Evolutionary conservation across 2,888 invertebrate species (phyloP).

Genomic region (Cryptophagus acutangulus): DNA sequence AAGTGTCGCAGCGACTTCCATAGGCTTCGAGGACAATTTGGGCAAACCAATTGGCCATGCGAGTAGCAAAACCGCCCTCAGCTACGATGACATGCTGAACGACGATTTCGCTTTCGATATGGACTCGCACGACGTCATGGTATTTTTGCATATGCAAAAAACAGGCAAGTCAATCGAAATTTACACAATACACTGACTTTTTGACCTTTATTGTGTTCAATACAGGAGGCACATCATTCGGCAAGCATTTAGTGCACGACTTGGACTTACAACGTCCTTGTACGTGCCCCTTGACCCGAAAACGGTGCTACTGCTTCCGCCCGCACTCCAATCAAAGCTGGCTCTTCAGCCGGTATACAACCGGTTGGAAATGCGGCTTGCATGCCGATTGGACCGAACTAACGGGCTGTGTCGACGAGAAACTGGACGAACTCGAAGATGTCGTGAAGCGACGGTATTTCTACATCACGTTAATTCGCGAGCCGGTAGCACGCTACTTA

Average conservation of each 20-base stretch:
- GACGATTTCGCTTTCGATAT: conserved; percentile 86
- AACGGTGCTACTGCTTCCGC: conserved; percentile 87
- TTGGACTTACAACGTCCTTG: conserved; percentile 90
- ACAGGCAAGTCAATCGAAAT: conserved; percentile 57
- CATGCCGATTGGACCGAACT: conserved; percentile 99
- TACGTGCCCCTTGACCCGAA: conserved; percentile 82
- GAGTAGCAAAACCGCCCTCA: conserved; percentile 62
- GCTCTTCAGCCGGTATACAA: conserved; percentile 96
- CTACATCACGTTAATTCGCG: conserved; percentile 91
- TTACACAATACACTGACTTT: neutral
- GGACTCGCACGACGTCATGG: conserved; percentile 93
- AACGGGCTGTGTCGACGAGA: conserved; percentile 84
- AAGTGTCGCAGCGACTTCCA: conserved; percentile 47
- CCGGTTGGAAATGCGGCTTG: conserved; percentile 96
- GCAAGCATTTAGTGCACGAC: conserved; percentile 92
- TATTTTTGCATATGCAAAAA: conserved; percentile 97
- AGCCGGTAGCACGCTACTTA: conserved; percentile 88
- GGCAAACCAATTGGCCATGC: conserved; percentile 42
- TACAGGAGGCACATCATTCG: conserved; percentile 88
- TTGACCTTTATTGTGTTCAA: too few species aligned
- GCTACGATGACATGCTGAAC: conserved; percentile 81
- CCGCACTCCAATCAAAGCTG: conserved; percentile 92
- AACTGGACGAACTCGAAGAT: conserved; percentile 87
- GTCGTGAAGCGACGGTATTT: conserved; percentile 67
- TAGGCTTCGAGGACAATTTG: conserved; percentile 51